Base-by-base conservation (phyloP, 2,888 invertebrate genomes). In the Thymelicus sylvestris region DNA sequence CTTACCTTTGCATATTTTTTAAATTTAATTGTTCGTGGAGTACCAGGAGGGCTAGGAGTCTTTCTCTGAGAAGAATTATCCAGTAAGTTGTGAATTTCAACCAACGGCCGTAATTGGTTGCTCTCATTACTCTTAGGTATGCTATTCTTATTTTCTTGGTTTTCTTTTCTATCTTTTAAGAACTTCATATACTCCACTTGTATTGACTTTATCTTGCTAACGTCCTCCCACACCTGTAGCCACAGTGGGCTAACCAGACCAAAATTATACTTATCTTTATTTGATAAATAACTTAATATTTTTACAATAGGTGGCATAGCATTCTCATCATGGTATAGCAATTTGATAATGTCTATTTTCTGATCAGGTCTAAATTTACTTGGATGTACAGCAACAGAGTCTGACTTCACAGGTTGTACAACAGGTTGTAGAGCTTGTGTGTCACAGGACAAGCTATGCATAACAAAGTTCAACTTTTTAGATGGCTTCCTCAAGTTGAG, bases 11-110 rank as follows among this genome's bases (percentile, higher is more conserved):
- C 83, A 77, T 89, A 93, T 74, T 82, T 89, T 76, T 82, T 89
- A 72, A 93, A 93, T 75, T 82, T 85, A 38, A 85, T 90, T n/a
- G 90, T 86, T 73, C 85, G 84, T n/a, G 93, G 93, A 72, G 91
- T 88, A 38, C 83, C 84, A 48, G 90, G 89, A 31, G 93, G 91
- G 72, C 88, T 92, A 2, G 79, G 77, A 70, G 77, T 74, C 62
- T 74, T 83, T 38, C 74, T 80, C 31, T 76, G 71, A 67, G 74
- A 75, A 10, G 78, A 75, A 39, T 79, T 79, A 73, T 79, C 80
- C 47, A 85, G 75, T 31, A 86, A 83, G 84, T 92, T 92, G 64
- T 90, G 86, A 67, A 88, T 89, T 73, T 91, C 92, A 74, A 83
- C 88, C 24, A 92, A 80, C 62, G 84, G 82, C 57, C 83, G 81